Base-by-base conservation (phyloP, 2,888 invertebrate species). In the Chouioia cunea region DNA sequence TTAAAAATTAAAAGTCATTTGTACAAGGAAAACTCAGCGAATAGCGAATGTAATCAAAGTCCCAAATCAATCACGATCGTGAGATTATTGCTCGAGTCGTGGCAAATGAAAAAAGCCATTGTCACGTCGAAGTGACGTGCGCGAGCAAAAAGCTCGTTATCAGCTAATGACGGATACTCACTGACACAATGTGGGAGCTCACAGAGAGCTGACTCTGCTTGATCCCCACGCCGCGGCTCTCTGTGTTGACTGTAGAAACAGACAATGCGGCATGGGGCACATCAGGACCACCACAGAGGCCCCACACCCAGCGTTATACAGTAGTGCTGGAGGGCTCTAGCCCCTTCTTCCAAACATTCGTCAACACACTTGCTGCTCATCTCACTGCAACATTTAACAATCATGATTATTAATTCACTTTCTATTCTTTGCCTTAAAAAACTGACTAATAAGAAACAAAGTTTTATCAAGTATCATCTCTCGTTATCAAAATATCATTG, bases 201-300 rank as follows among this genome's bases (percentile, higher is more conserved):
- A 89, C 89, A 90, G 90, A 90, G 90, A 90, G 90, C 90, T 89
- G 89, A 89, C 88, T 89, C 85, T 86, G 87, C 88, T 89, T 85
- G 79, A 83, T 89, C 90, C 90, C 90, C 90, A 90, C 90, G 88
- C 90, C 90, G 89, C 88, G 90, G 90, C 90, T 90, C 90, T 90
- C 90, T 90, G 90, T 88, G 88, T 87, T 88, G 86, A 85, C 84
- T 84, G 86, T 85, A 75, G 86, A 86, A 82, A 85, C 85, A 86
- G 89, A 90, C 85, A 89, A 88, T 90, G 91, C 91, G 90, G 92
- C 92, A 90, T 92, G 94, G 94, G 97, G 96, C 92, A 92, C 97
- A 97, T 97, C 97, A 98, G 97, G 97, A 97, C 94, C 97, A 97
- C 95, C 95, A 97, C 97, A 94, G 97, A 97, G 97, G 97, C 97